Conservation (phyloP, 2,888 invertebrate species). For the Stictocephala bisonia region DNA sequence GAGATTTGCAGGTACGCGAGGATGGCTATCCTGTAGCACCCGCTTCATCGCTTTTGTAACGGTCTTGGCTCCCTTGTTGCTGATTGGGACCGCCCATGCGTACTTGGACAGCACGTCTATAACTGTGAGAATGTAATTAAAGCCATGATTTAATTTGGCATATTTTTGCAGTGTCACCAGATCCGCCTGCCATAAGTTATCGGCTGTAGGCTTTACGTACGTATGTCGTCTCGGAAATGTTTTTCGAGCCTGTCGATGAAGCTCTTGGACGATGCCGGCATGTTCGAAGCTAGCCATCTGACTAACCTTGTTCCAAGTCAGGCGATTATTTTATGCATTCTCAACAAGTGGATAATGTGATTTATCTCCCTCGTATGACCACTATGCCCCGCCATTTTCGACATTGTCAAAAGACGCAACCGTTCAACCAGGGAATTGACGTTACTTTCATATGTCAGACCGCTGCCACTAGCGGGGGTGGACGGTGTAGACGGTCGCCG, state of each 20-base stretch:
- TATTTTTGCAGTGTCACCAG: slow-evolving; percentile 62
- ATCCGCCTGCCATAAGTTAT: slow-evolving; percentile 66
- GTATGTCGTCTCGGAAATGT: slow-evolving; percentile 62
- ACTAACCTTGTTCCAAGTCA: slow-evolving; percentile 33
- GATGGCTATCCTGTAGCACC: background rate
- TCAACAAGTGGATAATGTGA: slow-evolving; percentile 8
- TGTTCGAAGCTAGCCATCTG: too few species aligned
- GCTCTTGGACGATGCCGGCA: slow-evolving; percentile 60
- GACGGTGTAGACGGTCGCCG: too few species aligned
- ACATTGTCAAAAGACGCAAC: background rate
- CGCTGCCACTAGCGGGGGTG: background rate
- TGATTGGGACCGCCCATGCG: slow-evolving; percentile 62
- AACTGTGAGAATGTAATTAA: slow-evolving; percentile 60
- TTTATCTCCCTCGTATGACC: slow-evolving; percentile 3
- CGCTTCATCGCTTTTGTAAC: slow-evolving; percentile 56
- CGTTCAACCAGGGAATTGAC: slow-evolving; percentile 5
- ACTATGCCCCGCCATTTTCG: slow-evolving; percentile 17
- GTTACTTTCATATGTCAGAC: background rate
- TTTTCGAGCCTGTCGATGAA: slow-evolving; percentile 62
- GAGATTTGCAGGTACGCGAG: slow-evolving; percentile 39
- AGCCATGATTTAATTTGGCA: slow-evolving; percentile 61
- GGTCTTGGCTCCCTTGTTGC: slow-evolving; percentile 61
- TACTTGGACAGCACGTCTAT: slow-evolving; percentile 64
- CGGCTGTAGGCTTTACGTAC: slow-evolving; percentile 63
- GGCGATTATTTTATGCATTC: background rate